These are phyloP conservation scores for Lacerta agilis DNA, from an alignment of 2,797 vertebrate species.

Conservation along the genomic window DNA sequence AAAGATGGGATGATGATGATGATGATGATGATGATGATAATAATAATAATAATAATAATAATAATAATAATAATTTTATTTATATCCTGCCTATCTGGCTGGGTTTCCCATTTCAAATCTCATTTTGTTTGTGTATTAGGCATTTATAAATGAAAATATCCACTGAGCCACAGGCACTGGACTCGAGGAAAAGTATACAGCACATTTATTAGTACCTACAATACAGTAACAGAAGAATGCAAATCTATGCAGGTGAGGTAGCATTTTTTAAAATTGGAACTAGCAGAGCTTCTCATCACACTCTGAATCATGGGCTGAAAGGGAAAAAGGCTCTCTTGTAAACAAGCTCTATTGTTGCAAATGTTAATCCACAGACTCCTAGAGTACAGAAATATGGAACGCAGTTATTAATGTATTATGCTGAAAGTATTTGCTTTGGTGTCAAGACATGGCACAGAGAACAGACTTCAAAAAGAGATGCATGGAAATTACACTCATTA, in stretches of 20 bases:
- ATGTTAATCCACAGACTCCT: slow-evolving; percentile 35
- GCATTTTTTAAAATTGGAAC: slow-evolving; percentile 10
- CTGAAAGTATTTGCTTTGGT: slow-evolving; percentile 44
- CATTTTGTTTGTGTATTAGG: background rate
- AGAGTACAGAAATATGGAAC: slow-evolving; percentile 18
- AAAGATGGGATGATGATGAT: too few relatives aligned
- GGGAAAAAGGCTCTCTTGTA: slow-evolving; percentile 19
- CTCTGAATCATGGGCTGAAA: slow-evolving; percentile 3
- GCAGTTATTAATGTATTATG: slow-evolving; percentile 27
- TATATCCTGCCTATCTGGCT: too few relatives aligned
- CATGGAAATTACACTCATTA: slow-evolving; percentile 37
- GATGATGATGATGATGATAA: too few relatives aligned
- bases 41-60: too few relatives aligned
- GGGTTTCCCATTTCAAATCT: too few relatives aligned
- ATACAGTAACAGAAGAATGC: slow-evolving; percentile 10
- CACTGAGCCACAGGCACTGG: background rate
- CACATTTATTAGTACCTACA: background rate
- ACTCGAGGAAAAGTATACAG: background rate
- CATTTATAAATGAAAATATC: background rate
- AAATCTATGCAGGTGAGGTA: background rate
- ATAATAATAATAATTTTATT: too few relatives aligned
- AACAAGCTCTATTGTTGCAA: slow-evolving; percentile 35
- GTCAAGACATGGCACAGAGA: slow-evolving; percentile 6
- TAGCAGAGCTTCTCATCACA: background rate
- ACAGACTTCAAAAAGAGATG: slow-evolving; percentile 31